Percentiles rank a stretch among this genome's conserved stretches.
These are phyloP conservation scores for Pseudotriccus pelzelni DNA, from an alignment of 2,797 vertebrate genomes.

Conservation along the genomic window DNA sequence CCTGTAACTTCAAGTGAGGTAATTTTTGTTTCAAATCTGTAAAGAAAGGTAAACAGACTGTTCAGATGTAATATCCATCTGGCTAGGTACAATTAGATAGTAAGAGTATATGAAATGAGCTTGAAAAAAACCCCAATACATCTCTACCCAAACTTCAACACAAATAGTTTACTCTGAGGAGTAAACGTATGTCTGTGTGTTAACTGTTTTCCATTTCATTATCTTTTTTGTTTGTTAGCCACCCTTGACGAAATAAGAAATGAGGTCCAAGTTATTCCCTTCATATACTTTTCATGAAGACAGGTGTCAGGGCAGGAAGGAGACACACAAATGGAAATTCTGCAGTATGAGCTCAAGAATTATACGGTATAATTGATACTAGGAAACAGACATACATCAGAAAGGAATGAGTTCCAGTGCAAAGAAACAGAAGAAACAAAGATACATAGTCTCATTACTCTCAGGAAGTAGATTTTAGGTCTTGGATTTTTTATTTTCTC, in stretches of 20 bases:
- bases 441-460: neutral
- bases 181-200: neutral
- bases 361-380: neutral
- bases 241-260: neutral
- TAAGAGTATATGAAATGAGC: neutral
- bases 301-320: neutral
- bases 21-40: slow-evolving; percentile 87
- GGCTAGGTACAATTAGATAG: neutral
- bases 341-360: neutral
- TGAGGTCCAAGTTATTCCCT: neutral
- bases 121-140: fast-evolving
- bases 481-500: neutral
- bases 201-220: neutral
- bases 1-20: slow-evolving; percentile 90
- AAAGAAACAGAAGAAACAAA: neutral
- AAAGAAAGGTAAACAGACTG: neutral
- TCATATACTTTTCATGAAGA: neutral
- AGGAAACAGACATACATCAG: neutral
- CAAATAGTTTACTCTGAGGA: neutral
- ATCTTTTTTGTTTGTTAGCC: neutral
- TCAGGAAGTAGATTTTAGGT: neutral
- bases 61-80: neutral
- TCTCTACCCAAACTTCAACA: neutral
- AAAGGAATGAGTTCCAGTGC: neutral
- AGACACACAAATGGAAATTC: neutral